Evolutionary conservation across 2,113 vertebrate genomes (phyloP).

Genomic region (Drymodes brunneopygia): DNA sequence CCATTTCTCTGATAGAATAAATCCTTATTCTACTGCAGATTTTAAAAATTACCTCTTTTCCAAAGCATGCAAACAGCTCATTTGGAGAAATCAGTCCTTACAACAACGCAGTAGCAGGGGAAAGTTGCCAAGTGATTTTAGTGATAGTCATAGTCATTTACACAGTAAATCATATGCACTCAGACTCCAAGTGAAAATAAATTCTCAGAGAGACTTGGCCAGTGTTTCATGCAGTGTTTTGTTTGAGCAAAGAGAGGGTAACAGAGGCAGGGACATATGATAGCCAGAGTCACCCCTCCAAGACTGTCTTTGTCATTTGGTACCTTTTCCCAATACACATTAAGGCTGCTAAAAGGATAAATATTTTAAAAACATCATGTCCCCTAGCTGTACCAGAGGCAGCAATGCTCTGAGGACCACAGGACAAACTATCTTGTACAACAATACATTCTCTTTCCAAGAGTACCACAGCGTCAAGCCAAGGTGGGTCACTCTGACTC

Average conservation of each 20-base stretch:
- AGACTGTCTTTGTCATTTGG: background rate
- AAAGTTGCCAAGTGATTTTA: constrained; percentile 15
- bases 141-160: background rate
- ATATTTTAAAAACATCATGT: background rate
- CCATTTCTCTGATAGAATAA: background rate
- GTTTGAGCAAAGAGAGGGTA: background rate
- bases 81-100: background rate
- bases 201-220: background rate
- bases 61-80: background rate
- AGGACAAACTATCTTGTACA: background rate
- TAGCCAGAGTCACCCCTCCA: background rate
- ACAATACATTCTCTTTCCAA: background rate
- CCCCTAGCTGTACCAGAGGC: background rate
- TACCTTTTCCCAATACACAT: background rate
- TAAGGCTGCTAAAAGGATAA: background rate
- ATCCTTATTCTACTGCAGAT: background rate
- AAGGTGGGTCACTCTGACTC: background rate
- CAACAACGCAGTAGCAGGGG: background rate
- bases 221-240: background rate
- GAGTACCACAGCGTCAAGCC: background rate
- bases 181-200: background rate
- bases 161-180: background rate
- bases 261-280: background rate
- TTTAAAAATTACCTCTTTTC: background rate
- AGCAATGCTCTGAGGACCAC: background rate